phyloP scores from a whole-genome alignment of 1,140 invertebrate species.

The Lordiphosa collinella region DNA sequence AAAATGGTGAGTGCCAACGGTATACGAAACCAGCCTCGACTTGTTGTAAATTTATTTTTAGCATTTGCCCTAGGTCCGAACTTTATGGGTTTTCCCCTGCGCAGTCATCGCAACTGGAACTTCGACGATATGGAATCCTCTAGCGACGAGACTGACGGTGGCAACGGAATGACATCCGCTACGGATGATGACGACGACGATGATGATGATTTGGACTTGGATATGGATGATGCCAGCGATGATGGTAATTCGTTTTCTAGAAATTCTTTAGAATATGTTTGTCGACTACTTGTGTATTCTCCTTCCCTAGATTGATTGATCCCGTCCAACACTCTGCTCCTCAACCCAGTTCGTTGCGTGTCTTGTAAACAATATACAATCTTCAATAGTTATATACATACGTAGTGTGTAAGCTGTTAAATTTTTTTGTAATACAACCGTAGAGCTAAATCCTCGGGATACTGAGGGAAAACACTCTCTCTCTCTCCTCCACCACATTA shows the following conservation, averaged over 20 bases:
- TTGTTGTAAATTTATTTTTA: conserved; percentile 6
- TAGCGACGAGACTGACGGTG: conserved; percentile 29
- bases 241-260: conserved; percentile 19
- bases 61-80: conserved; percentile 57
- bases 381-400: neutral
- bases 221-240: conserved; percentile 47
- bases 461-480: no score
- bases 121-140: conserved; percentile 30
- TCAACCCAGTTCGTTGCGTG: neutral
- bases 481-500: neutral
- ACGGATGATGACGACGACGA: conserved; percentile 35
- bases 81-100: conserved; percentile 55
- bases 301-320: conserved; percentile 35
- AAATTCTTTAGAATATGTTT: conserved; percentile 1
- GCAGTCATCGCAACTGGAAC: conserved; percentile 44
- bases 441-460: no score
- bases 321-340: neutral
- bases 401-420: no score
- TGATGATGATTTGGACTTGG: conserved; percentile 34
- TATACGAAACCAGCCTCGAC: neutral
- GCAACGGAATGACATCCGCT: conserved; percentile 23
- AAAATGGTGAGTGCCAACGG: conserved; percentile 40
- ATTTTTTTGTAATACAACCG: no score
- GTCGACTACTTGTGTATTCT: conserved; percentile 21
- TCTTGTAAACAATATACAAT: neutral